Evolutionary conservation across 2,888 invertebrate species (phyloP).

Genomic region (Onthophagus sagittarius): DNA sequence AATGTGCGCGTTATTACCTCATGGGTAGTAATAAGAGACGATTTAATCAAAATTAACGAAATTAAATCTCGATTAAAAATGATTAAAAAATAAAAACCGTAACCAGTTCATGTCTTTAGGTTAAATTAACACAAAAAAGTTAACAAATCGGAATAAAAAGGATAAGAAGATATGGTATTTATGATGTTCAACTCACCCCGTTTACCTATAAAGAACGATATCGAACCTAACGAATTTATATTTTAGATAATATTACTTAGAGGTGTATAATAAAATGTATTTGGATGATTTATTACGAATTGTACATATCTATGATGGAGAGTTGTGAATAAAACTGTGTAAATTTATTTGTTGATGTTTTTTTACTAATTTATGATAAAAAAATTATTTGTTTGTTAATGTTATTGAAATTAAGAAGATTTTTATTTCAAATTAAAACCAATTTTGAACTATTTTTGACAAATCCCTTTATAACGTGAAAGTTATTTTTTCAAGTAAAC

Average conservation of each 20-base stretch:
- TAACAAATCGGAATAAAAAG: background rate
- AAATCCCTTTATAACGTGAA: no score
- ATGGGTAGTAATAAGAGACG: slow-evolving; percentile 36
- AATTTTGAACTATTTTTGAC: no score
- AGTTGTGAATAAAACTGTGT: background rate
- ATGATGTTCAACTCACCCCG: background rate
- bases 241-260: slow-evolving; percentile 2
- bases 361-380: no score
- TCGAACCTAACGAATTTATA: slow-evolving; percentile 12
- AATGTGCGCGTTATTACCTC: slow-evolving; percentile 29
- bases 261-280: slow-evolving; percentile 4
- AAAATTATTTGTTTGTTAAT: no score
- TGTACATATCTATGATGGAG: background rate
- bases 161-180: background rate
- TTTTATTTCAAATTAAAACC: no score
- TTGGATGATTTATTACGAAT: background rate
- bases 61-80: background rate
- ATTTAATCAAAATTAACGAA: slow-evolving; percentile 25
- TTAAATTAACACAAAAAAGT: background rate
- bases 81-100: background rate
- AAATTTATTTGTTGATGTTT: background rate
- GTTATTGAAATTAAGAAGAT: no score
- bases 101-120: background rate
- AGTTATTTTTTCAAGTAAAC: no score
- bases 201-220: background rate